Percentiles rank a stretch among this genome's conserved stretches.
These are phyloP conservation scores for Pontoporia blainvillei DNA, from an alignment of 2,113 vertebrate species.

Conservation along the genomic window DNA sequence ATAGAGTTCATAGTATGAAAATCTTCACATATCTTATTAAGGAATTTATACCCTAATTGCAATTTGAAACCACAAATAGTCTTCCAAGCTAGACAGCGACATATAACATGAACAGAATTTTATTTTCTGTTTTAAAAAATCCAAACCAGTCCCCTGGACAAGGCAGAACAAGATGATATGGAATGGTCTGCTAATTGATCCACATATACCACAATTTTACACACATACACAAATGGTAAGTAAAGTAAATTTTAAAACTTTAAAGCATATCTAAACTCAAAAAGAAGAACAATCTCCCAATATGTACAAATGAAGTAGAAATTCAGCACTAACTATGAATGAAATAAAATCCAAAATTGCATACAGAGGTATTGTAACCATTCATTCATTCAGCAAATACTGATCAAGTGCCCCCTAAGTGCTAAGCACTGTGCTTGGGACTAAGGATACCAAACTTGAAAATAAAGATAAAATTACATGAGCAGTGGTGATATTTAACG, in stretches of 20 bases:
- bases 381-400: not conserved
- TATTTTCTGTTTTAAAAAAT: not conserved
- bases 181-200: not conserved
- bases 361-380: not conserved
- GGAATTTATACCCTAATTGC: not conserved
- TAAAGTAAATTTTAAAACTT: not conserved
- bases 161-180: not conserved
- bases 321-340: not conserved
- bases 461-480: not conserved
- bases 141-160: not conserved
- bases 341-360: not conserved
- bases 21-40: not conserved
- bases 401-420: not conserved
- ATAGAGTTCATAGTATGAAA: not conserved
- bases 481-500: not conserved
- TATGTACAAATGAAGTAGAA: not conserved
- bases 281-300: not conserved
- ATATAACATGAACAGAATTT: not conserved
- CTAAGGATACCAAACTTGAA: not conserved
- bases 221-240: not conserved
- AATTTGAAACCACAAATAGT: not conserved
- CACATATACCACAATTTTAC: not conserved
- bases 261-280: not conserved
- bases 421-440: not conserved
- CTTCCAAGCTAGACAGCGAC: not conserved